A percentile compares a stretch with the other conserved stretches of the same genome.
phyloP scores from a whole-genome alignment of 2,888 invertebrate genomes.

The Nematopogon swammerdamellus region DNA sequence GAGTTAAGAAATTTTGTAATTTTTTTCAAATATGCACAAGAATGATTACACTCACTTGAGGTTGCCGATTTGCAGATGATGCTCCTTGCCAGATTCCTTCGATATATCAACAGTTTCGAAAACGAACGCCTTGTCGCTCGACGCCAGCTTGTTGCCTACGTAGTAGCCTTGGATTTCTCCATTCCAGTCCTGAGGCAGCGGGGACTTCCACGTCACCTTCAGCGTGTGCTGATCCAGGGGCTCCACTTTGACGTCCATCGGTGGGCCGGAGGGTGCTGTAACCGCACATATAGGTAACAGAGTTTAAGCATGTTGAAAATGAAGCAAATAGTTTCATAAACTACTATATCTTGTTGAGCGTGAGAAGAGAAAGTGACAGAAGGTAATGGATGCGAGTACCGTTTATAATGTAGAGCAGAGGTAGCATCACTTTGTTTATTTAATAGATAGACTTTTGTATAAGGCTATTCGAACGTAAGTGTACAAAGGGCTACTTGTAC shows the following conservation, averaged over 20 bases:
- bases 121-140: conserved; percentile 81
- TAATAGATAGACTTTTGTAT: no score
- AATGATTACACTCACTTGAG: conserved; percentile 54
- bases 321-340: no score
- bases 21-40: no score
- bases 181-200: conserved; percentile 86
- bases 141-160: conserved; percentile 83
- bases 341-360: no score
- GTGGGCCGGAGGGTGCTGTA: conserved; percentile 73
- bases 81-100: conserved; percentile 89
- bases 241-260: conserved; percentile 80
- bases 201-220: conserved; percentile 88
- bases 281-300: conserved; percentile 2
- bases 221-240: conserved; percentile 84
- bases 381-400: no score
- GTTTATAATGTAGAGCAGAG: no score
- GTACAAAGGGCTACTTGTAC: conserved; percentile 17
- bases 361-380: no score
- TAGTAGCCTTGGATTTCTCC: conserved; percentile 85
- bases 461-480: no score
- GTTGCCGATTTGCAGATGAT: conserved; percentile 76
- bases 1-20: no score
- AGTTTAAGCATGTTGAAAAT: neutral
- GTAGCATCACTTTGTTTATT: no score
- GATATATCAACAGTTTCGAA: conserved; percentile 91